These are phyloP conservation scores for Batillaria attramentaria DNA, from an alignment of 1,140 invertebrate species.

Conservation along the genomic window DNA sequence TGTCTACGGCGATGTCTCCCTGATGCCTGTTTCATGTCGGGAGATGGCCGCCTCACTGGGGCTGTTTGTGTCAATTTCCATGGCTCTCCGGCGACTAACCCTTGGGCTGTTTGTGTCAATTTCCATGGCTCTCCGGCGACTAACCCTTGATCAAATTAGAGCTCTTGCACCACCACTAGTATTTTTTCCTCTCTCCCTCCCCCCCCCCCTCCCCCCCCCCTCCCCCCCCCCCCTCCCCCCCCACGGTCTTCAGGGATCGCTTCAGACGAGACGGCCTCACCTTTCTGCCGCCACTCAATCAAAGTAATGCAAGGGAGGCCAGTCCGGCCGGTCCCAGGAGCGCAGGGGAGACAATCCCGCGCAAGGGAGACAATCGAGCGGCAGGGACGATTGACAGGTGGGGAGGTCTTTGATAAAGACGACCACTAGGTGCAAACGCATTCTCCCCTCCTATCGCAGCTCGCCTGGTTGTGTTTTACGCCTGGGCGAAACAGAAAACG, in stretches of 20 bases:
- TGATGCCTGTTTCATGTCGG: constrained; percentile 16
- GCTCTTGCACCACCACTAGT: neutral
- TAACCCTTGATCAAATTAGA: constrained; percentile 9
- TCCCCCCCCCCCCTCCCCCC: neutral
- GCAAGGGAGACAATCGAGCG: neutral
- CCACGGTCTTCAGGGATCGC: constrained; percentile 15
- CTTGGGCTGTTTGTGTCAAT: neutral
- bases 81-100: neutral
- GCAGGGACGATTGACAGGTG: constrained; percentile 6
- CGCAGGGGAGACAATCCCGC: neutral
- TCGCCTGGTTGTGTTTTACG: neutral
- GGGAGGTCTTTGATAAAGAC: constrained; percentile 8
- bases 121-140: constrained; percentile 11
- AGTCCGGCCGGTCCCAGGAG: neutral
- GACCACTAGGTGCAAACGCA: neutral
- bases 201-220: neutral
- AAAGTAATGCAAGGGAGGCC: constrained; percentile 5
- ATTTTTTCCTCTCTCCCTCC: constrained; percentile 11
- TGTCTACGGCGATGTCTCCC: constrained; percentile 4
- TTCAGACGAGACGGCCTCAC: neutral
- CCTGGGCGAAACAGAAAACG: neutral
- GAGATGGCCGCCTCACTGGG: too few species aligned
- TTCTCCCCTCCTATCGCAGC: too few species aligned
- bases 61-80: constrained; percentile 7
- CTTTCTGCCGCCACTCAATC: constrained; percentile 7